Base-by-base conservation (phyloP, 2,113 vertebrate species). In the Epinephelus fuscoguttatus region DNA sequence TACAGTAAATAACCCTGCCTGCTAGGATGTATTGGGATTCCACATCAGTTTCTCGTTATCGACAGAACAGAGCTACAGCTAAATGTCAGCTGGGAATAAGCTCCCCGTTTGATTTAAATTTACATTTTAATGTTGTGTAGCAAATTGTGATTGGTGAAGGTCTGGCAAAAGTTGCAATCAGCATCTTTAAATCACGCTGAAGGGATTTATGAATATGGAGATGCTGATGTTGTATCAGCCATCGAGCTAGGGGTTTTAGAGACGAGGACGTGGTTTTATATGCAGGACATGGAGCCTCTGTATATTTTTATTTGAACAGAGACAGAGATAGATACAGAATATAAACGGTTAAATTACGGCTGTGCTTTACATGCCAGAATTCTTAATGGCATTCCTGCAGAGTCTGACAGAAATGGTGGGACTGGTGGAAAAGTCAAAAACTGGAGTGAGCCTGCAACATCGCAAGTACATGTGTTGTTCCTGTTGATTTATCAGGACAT, bases 141-240 rank as follows among this genome's bases (percentile, higher is more conserved):
- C 67, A 80, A 80, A 86, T 71, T 69, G 14, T 67, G 50, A 88
- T 91, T 71, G 60, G 69, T 78, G 57, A 72, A 84, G 70, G 75
- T 75, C 61, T 84, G 53, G 59, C 25, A 79, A 79, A 79, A 78
- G 47, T 75, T 70, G 61, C 69, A 84, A 89, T 91, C 69, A 76
- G 85, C 70, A 83, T 84, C 71, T 92, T 91, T 81, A 77, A 80
- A 76, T 90, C 75, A 80, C 2, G 50, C 68, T 81, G 63, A 56
- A 66, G 52, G 69, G 57, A 76, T 80, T 70, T 78, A 80, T 92
- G 82, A 91, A 90, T 84, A 90, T 84, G 70, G 62, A 88, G 40
- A 87, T 78, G 72, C 56, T 30, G 47, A 52, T 50, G 75, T 75
- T 68, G 75, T 57, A 42, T 87, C 69, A 40, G 75, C 37, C 59